Evolutionary conservation across 2,888 invertebrate species (phyloP), one percentile per base, ranked within the genome.

Genomic region (Cephus pygmeus): DNA sequence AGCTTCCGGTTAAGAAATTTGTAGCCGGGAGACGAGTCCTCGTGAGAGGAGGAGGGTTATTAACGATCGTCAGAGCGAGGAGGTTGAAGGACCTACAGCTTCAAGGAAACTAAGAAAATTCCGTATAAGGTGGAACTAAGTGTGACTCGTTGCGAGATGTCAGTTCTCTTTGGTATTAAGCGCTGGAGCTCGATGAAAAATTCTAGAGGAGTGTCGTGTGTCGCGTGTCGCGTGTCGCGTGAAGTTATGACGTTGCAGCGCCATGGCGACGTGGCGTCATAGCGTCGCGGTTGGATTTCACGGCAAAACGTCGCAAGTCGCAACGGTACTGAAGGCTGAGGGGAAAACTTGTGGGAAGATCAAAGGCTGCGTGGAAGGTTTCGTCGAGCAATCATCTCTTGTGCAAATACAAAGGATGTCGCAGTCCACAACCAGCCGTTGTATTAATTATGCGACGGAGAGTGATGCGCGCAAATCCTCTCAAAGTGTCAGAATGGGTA

Each of bases 181-280:
- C 40, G 71, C 76, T n/a, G 40, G 30, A 23, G 74, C 56, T 79
- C 74, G 75, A 79, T 80, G 74, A 79, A 79, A 79, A 80, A 79
- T 80, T 69, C 68, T 74, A 74, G 6, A 23, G 4, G 23, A 40
- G 23, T 23, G 40, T 40, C 40, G 15, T 12, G 36, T 36, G 35
- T 3, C 35, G 35, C 12, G 36, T 36, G 12, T 4, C 40, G 40
- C 12, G 3, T 12, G 34, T 34, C 34, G 9, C 34, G 4, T 12
- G 4, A 4, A 4, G 1, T 15, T 12, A 4, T 36, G 4, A 36
- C 12, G 36, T 36, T 40, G 15, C 15, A 15, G 12, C 12, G 40
- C 15, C 4, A 75, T 76, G 75, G 73, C 69, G 31, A 56, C 33
- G 69, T 12, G 33, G 69, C 74, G 30, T 76, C 79, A 69, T 75